Evolutionary conservation across 2,113 vertebrate species (phyloP).

Genomic region (Origma solitaria): DNA sequence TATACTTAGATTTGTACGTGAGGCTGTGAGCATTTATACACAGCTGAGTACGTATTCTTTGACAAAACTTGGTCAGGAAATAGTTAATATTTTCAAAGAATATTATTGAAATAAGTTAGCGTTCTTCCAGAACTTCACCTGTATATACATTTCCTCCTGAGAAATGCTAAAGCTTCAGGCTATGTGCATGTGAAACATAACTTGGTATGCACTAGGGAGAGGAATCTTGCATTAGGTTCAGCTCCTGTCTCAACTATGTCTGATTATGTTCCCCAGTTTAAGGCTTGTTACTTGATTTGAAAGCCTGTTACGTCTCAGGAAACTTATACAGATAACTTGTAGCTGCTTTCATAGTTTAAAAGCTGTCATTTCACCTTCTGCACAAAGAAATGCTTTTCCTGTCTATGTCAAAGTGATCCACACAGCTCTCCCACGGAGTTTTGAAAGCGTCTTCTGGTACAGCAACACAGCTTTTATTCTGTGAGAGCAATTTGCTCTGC

Average conservation of each 20-base stretch:
- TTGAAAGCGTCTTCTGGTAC: neutral
- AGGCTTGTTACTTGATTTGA: slow-evolving; percentile 9
- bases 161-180: neutral
- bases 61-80: neutral
- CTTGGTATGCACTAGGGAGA: neutral
- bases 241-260: neutral
- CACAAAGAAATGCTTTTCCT: slow-evolving; percentile 9
- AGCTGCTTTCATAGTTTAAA: slow-evolving; percentile 19
- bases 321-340: neutral
- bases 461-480: slow-evolving; percentile 4
- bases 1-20: neutral
- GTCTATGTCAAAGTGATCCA: neutral
- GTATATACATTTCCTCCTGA: neutral
- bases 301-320: neutral
- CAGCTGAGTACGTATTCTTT: neutral
- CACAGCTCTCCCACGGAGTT: neutral
- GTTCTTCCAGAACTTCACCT: neutral
- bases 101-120: neutral
- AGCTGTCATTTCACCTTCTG: neutral
- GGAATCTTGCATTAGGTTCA: neutral
- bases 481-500: slow-evolving; percentile 35
- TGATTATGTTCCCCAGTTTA: neutral
- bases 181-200: neutral
- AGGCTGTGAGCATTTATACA: neutral
- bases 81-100: neutral